A percentile compares a stretch with the other conserved stretches of the same genome.
Evolutionary conservation across 2,888 invertebrate genomes (phyloP).

Genomic region (Dasysyrphus tricinctus): DNA sequence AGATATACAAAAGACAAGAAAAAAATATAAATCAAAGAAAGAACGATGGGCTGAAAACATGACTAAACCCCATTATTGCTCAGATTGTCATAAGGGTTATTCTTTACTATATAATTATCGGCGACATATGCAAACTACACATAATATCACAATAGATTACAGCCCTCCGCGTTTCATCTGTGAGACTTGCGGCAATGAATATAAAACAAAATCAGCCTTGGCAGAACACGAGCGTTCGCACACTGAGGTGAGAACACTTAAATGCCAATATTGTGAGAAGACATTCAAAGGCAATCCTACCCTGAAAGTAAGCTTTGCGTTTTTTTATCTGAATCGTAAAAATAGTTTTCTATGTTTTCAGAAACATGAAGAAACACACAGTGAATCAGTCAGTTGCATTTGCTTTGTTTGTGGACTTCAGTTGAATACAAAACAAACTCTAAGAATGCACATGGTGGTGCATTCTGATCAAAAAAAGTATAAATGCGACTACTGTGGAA

Average conservation of each 20-base stretch:
- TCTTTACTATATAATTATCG: background rate
- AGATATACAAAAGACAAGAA: background rate
- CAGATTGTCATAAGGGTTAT: background rate
- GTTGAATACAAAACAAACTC: constrained; percentile 80
- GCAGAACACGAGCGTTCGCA: constrained; percentile 45
- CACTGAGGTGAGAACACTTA: constrained; percentile 2
- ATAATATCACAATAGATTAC: background rate
- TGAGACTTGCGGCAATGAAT: constrained; percentile 3
- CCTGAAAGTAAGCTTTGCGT: background rate
- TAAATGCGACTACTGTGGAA: constrained; percentile 81
- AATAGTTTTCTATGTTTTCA: constrained; percentile 42
- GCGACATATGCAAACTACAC: background rate
- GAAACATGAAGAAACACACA: constrained; percentile 81
- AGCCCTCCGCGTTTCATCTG: background rate
- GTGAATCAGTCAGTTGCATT: constrained; percentile 80
- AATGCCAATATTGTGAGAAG: constrained; percentile 64
- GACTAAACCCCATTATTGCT: background rate
- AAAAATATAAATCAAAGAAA: too few relatives aligned
- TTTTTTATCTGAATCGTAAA: background rate
- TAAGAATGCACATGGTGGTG: constrained; percentile 81
- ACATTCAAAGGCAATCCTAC: constrained; percentile 5
- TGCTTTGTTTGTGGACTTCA: constrained; percentile 81
- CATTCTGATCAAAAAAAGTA: constrained; percentile 82
- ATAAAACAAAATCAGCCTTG: background rate
- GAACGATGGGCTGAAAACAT: background rate